phyloP scores from a whole-genome alignment of 2,797 vertebrate species.

The Alca torda region DNA sequence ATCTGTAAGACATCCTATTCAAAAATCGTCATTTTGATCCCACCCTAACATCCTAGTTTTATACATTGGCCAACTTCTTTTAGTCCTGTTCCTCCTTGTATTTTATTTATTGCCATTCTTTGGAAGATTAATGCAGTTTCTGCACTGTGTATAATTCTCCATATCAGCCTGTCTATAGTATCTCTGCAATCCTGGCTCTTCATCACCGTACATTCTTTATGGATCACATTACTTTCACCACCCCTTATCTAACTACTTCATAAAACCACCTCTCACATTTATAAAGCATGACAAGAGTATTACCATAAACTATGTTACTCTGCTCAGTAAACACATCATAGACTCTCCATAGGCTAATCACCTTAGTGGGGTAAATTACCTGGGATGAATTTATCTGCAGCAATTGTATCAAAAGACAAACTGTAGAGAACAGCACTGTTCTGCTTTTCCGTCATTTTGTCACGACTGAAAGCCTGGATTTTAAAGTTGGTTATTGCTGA shows the following conservation, averaged over 20 bases:
- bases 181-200: constrained; percentile 22
- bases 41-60: not conserved
- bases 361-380: constrained; percentile 45
- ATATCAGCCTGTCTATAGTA: constrained; percentile 33
- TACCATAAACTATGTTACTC: constrained; percentile 43
- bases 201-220: constrained; percentile 44
- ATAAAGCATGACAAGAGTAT: constrained; percentile 46
- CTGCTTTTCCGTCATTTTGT: constrained; percentile 9
- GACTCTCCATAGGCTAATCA: constrained; percentile 52
- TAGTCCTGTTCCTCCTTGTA: not conserved
- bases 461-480: not conserved
- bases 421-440: not conserved
- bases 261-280: constrained; percentile 37
- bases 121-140: constrained; percentile 34
- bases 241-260: constrained; percentile 58
- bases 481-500: not conserved
- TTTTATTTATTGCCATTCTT: constrained; percentile 44
- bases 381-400: constrained; percentile 42
- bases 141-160: constrained; percentile 34
- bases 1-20: not conserved
- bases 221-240: constrained; percentile 48
- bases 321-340: not conserved
- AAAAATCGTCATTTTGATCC: not conserved
- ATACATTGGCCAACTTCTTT: not conserved
- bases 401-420: constrained; percentile 30